These are phyloP conservation scores for Hybognathus amarus DNA, from an alignment of 2,797 vertebrate species.

Conservation along the genomic window DNA sequence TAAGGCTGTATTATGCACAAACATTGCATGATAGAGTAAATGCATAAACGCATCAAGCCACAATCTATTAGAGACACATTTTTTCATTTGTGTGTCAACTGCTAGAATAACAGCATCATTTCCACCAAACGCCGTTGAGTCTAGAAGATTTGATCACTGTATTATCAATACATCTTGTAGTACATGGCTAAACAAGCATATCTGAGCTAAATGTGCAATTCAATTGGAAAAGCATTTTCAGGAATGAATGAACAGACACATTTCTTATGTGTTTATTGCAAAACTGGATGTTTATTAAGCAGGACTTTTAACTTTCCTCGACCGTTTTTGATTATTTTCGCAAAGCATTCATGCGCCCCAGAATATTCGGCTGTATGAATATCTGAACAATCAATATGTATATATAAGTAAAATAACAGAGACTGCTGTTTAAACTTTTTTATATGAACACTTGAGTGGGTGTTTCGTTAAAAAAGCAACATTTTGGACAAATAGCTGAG, in stretches of 20 bases:
- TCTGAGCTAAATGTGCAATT: slow-evolving; percentile 16
- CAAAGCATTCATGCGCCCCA: not conserved
- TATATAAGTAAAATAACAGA: not conserved
- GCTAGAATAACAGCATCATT: not conserved
- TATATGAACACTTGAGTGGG: too few species aligned
- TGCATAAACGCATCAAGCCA: not conserved
- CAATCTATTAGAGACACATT: not conserved
- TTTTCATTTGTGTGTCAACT: not conserved
- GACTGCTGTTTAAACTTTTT: too few species aligned
- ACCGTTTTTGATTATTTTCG: not conserved
- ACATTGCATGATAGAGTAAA: not conserved
- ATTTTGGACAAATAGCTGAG: too few species aligned
- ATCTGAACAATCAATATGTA: not conserved
- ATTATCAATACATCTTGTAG: slow-evolving; percentile 4
- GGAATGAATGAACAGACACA: slow-evolving; percentile 24
- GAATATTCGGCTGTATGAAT: not conserved
- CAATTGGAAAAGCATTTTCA: slow-evolving; percentile 20
- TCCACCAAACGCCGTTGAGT: not conserved
- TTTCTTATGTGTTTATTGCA: not conserved
- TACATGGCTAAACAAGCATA: not conserved
- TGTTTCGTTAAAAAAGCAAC: too few species aligned
- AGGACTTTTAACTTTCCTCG: not conserved
- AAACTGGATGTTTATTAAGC: slow-evolving; percentile 12
- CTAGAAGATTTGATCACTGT: not conserved
- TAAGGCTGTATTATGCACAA: not conserved